phyloP scores from a whole-genome alignment of 2,113 vertebrate genomes.

The Ranitomeya imitator region DNA sequence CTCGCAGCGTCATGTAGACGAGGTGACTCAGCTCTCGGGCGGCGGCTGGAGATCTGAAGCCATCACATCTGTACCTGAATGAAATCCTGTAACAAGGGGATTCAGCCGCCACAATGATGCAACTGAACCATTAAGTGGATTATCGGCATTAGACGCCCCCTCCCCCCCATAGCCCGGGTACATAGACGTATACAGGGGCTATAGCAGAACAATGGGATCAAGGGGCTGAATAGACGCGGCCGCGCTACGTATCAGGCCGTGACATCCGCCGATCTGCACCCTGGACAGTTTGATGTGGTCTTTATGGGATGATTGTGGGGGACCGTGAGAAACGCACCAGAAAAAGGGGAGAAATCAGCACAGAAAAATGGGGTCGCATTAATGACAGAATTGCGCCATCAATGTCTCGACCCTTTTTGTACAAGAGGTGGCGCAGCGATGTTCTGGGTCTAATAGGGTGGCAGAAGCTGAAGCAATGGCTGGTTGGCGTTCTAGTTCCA shows the following conservation, averaged over 20 bases:
- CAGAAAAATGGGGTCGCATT: background rate
- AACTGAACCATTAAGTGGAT: background rate
- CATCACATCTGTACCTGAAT: background rate
- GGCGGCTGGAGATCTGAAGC: background rate
- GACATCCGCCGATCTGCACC: background rate
- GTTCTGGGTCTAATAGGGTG: too few relatives aligned
- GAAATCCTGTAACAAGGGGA: constrained; percentile 13
- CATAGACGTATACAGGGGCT: background rate
- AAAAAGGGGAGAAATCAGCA: too few relatives aligned
- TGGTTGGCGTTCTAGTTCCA: background rate
- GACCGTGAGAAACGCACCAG: background rate
- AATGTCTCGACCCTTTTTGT: too few relatives aligned
- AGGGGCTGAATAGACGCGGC: background rate
- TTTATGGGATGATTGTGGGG: background rate
- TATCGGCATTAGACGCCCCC: background rate
- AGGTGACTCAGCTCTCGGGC: background rate
- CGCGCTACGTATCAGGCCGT: background rate
- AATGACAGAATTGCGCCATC: too few relatives aligned
- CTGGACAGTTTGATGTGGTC: background rate
- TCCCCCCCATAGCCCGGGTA: background rate
- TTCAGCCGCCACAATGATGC: background rate
- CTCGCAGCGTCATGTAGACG: background rate
- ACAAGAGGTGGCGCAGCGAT: too few relatives aligned
- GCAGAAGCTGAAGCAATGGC: background rate
- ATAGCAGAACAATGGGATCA: background rate